A percentile compares a stretch with the other conserved stretches of the same genome.
Conservation (phyloP, 2,797 vertebrate species). For the Clarias fuscus region DNA sequence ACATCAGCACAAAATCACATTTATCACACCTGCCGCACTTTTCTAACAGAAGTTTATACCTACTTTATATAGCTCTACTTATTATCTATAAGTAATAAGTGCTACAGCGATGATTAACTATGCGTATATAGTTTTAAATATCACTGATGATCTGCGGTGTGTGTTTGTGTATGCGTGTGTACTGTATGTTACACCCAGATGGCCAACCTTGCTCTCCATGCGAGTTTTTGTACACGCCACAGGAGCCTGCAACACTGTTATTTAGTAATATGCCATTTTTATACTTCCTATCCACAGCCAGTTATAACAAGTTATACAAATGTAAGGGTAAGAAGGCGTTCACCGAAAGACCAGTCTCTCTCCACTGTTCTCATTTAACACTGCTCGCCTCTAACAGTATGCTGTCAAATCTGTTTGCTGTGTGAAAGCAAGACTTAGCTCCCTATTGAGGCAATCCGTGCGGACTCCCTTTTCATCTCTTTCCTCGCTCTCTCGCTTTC, state of each 20-base stretch:
- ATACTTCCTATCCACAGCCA: not conserved
- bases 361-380: conserved; percentile 23
- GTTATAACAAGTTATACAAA: not conserved
- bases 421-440: conserved; percentile 25
- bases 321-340: not conserved
- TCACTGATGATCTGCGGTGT: not conserved
- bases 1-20: not conserved
- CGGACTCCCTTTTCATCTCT: conserved; percentile 15
- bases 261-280: conserved; percentile 20
- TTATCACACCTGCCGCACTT: not conserved
- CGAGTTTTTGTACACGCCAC: conserved; percentile 16
- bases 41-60: not conserved
- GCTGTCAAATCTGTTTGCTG: conserved; percentile 27
- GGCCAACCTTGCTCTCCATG: conserved; percentile 15
- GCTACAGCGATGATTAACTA: no score
- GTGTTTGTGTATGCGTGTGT: conserved; percentile 15
- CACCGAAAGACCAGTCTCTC: not conserved
- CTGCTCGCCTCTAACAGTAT: conserved; percentile 20
- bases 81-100: no score
- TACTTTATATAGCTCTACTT: no score
- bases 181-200: conserved; percentile 35
- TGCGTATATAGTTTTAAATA: not conserved
- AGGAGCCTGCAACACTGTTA: conserved; percentile 19
- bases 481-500: not conserved
- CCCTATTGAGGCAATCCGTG: conserved; percentile 13